Evolutionary conservation across 2,888 invertebrate species (phyloP), one percentile per base, ranked within the genome.

Genomic region (Neria commutata): DNA sequence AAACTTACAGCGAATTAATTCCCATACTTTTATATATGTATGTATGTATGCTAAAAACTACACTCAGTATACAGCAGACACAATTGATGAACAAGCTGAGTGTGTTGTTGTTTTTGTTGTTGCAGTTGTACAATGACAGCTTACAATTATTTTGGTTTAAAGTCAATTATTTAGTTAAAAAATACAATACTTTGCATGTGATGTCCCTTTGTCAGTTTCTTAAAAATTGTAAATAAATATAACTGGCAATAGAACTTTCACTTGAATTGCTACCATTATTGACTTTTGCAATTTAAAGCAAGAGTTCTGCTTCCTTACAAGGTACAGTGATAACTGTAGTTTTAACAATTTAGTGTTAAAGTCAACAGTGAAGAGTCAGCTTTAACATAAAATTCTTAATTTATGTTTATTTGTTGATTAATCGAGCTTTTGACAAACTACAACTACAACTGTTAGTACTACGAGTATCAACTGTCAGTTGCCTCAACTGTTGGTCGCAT

Each of bases 41-140:
- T n/a, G n/a, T n/a, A n/a, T n/a, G n/a, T 70, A 70, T 33, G 62
- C 70, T 73, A 71, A 61, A 66, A 68, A 68, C 49, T 56, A 14
- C 26, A 29, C 29, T 2, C 54, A 34, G 33, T 63, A 61, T 65
- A 63, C 65, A 71, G 70, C 40, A 24, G 56, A 68, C 64, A 65
- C 19, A 45, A 50, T 37, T 50, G 8, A 29, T 14, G 46, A 46
- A 21, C 37, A 54, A 40, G 48, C 50, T 42, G 33, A 56, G 40
- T 33, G 6, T 6, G 6, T 33, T 33, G 6, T 10, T 33, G 33
- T 33, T 33, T 33, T 10, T 33, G n/a, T n/a, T n/a, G n/a, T n/a
- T n/a, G n/a, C n/a, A n/a, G n/a, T n/a, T n/a, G n/a, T 25, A 29
- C 49, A 37, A 37, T 11, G 37, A 37, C n/a, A 37, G 37, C 6